Evolutionary conservation across 2,113 vertebrate genomes (phyloP), one percentile per base, ranked within the genome.

Genomic region (Austrofundulus limnaeus): DNA sequence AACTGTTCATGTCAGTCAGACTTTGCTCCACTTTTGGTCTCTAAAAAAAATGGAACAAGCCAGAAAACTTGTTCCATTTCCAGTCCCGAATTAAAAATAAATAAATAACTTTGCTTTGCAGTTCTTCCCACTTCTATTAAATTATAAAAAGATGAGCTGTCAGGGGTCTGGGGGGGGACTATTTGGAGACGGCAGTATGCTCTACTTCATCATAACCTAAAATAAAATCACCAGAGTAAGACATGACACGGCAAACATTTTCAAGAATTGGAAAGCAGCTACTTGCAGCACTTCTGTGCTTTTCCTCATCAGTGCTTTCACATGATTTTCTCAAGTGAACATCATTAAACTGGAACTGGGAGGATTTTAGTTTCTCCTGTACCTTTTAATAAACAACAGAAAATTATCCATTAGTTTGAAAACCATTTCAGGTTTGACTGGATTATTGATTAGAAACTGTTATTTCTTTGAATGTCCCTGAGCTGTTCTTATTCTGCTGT

Each of bases 11-110:
- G 72, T 61, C 70, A 58, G 19, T 38, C 11, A 42, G 21, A 17
- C 47, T 69, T 69, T 68, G 67, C 49, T 71, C 66, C 61, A 75
- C 62, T 80, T 74, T 16, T n/a, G 56, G 51, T 74, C 20, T 53
- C 45, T 64, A 31, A 63, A 64, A 28, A 28, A 77, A 74, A 73
- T 56, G n/a, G 66, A 58, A 39, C 68, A 70, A 59, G 82, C 53
- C 45, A 39, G 75, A 76, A 80, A 7, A 53, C 64, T 57, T n/a
- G 47, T 65, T 85, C 85, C 80, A 87, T 84, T 89, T 92, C 75
- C 62, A 80, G 77, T n/a, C 52, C 10, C 49, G 13, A 75, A 50
- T 23, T 62, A 43, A 70, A 78, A 69, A 70, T 42, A 19, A 61
- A 79, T n/a, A n/a, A n/a, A 43, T n/a, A 72, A 60, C 63, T 70